A percentile compares a stretch with the other conserved stretches of the same genome.
These are phyloP conservation scores for Parotocinclus haroldoi DNA, from an alignment of 2,797 vertebrate species.

Conservation along the genomic window DNA sequence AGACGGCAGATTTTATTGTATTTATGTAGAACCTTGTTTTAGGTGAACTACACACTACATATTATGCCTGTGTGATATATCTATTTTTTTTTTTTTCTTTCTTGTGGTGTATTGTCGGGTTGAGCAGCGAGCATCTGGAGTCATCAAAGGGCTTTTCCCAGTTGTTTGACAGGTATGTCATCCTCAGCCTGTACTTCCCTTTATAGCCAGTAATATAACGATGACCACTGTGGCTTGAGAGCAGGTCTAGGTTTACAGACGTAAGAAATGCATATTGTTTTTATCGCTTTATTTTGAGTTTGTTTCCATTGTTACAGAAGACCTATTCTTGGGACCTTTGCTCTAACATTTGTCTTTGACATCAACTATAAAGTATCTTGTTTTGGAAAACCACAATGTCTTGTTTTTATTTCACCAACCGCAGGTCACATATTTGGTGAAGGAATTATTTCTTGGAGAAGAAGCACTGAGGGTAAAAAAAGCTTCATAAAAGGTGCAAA, in stretches of 20 bases:
- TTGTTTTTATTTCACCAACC: conserved; percentile 60
- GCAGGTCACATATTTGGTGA: neutral
- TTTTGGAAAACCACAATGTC: conserved; percentile 74
- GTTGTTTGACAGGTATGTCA: conserved; percentile 61
- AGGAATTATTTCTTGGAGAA: neutral
- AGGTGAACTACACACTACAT: conserved; percentile 68
- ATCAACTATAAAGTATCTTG: conserved; percentile 84
- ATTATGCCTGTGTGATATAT: conserved; percentile 61
- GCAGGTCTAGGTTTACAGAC: conserved; percentile 76
- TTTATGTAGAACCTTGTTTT: conserved; percentile 84
- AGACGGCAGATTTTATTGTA: conserved; percentile 78
- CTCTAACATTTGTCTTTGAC: conserved; percentile 84
- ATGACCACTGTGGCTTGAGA: conserved; percentile 82
- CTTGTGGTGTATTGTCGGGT: conserved; percentile 57
- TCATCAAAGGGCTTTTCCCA: conserved; percentile 69
- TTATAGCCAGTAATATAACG: conserved; percentile 75
- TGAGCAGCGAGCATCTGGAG: conserved; percentile 63
- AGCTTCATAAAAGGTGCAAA: neutral
- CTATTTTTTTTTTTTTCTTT: conserved; percentile 1
- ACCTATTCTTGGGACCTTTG: conserved; percentile 70
- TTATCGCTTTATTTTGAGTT: conserved; percentile 63
- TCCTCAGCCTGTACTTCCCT: conserved; percentile 71
- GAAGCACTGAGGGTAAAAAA: neutral
- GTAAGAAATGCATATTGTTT: conserved; percentile 72
- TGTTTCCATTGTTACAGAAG: conserved; percentile 77